A percentile compares a stretch with the other conserved stretches of the same genome.
Evolutionary conservation across 1,140 invertebrate genomes (phyloP).

Genomic region (Euura saliciscinereae): DNA sequence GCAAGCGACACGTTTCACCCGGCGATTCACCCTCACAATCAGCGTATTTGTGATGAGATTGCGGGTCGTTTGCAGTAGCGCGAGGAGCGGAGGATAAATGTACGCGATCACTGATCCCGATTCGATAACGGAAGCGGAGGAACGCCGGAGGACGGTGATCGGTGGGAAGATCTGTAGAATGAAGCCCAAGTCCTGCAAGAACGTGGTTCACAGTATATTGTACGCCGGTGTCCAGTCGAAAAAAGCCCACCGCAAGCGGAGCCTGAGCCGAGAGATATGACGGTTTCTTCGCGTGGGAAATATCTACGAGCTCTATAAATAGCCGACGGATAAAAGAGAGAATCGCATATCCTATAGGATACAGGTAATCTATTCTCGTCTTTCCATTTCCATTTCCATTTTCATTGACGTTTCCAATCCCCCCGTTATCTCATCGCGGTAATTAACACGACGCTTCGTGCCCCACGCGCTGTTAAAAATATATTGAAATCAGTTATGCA

Average conservation of each 20-base stretch:
- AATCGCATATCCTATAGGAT: neutral
- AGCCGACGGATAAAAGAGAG: neutral
- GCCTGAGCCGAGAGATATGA: constrained; percentile 4
- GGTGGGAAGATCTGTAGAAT: neutral
- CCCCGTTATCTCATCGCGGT: neutral
- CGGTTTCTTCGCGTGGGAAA: neutral
- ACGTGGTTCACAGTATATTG: constrained; percentile 5
- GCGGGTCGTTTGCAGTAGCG: no score
- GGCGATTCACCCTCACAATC: no score
- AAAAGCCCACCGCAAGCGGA: constrained; percentile 3
- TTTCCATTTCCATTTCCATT: neutral
- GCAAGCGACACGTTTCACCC: no score
- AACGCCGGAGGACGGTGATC: no score
- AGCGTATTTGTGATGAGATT: no score
- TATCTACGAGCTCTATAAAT: neutral
- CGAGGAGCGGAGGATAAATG: no score
- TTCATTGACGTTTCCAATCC: neutral
- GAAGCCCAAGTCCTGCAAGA: constrained; percentile 4
- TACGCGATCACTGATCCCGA: no score
- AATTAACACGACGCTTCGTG: no score
- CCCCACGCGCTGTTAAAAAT: no score
- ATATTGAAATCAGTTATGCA: no score
- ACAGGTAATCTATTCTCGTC: neutral
- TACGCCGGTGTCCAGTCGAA: constrained; percentile 2
- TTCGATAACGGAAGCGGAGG: no score